Percentiles rank a stretch among this genome's conserved stretches.
phyloP scores from a whole-genome alignment of 2,113 vertebrate genomes.

The Theropithecus gelada region DNA sequence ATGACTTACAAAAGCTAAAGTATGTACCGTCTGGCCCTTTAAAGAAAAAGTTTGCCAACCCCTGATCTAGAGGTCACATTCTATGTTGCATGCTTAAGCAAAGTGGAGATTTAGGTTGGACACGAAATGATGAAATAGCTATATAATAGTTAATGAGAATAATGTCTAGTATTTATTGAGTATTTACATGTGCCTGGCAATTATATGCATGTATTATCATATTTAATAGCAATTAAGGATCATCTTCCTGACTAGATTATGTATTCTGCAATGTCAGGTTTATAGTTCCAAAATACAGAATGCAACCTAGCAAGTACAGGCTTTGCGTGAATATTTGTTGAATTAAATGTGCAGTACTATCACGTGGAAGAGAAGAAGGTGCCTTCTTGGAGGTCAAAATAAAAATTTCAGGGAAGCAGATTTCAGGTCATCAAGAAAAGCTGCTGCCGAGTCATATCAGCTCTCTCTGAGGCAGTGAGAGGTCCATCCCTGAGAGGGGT shows the following conservation, averaged over 20 bases:
- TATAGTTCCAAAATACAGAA: neutral
- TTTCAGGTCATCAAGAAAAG: neutral
- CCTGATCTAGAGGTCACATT: neutral
- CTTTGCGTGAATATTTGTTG: neutral
- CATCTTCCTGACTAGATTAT: neutral
- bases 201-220: neutral
- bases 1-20: neutral
- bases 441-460: neutral
- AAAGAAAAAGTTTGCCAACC: neutral
- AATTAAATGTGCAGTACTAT: neutral
- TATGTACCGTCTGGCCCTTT: neutral
- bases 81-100: neutral
- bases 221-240: conserved; percentile 12
- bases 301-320: neutral
- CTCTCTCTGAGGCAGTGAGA: neutral
- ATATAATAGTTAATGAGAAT: neutral
- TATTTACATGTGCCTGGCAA: neutral
- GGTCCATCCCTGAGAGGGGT: neutral
- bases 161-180: neutral
- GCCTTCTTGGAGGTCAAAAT: neutral
- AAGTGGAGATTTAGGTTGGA: neutral
- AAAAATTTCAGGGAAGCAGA: neutral
- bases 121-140: neutral
- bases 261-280: neutral
- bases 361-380: neutral